Base-by-base conservation (phyloP, 2,888 invertebrate species). In the Diarsia mendica region DNA sequence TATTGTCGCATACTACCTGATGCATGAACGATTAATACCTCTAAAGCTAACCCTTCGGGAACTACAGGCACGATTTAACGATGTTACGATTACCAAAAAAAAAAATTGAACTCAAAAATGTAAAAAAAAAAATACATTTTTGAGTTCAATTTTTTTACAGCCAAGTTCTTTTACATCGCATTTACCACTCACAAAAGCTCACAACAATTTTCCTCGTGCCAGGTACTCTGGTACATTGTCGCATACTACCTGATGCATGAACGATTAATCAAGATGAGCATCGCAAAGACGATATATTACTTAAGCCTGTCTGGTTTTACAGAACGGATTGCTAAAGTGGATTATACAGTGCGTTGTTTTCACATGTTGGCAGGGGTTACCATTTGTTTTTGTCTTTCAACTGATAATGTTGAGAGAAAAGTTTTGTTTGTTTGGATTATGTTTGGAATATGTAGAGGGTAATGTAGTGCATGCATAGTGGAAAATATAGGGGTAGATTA, bases 241-340 rank as follows among this genome's bases (percentile, higher is more conserved):
- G 51, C 44, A 55, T 60, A 78, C 67, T 81, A 68, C 68, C 67
- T 64, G 84, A 84, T 83, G 73, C 82, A 77, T 68, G 84, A 77
- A 80, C 77, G 55, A 87, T 85, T 85, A 82, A 87, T 87, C 85
- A 82, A 77, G 84, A 86, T 58, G 71, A 85, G 76, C 72, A 78
- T 72, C 15, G 44, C 73, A 78, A 68, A 75, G 77, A 80, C 78
- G 58, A 86, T 85, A 85, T 78, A 86, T 85, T 82, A 86, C 80
- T 82, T 80, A 75, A 80, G 79, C 67, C 60, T 82, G 84, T 80
- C 84, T 77, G 78, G 77, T 85, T 86, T 82, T 84, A 82, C 76
- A 78, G 60, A 77, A 78, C 55, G 72, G 72, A 80, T 78, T 76
- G 74, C 63, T 61, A 65, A 49, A 79, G 75, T 77, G 86, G 75